These are phyloP conservation scores for Hartigia nigra DNA, from an alignment of 2,888 invertebrate species.

Conservation along the genomic window DNA sequence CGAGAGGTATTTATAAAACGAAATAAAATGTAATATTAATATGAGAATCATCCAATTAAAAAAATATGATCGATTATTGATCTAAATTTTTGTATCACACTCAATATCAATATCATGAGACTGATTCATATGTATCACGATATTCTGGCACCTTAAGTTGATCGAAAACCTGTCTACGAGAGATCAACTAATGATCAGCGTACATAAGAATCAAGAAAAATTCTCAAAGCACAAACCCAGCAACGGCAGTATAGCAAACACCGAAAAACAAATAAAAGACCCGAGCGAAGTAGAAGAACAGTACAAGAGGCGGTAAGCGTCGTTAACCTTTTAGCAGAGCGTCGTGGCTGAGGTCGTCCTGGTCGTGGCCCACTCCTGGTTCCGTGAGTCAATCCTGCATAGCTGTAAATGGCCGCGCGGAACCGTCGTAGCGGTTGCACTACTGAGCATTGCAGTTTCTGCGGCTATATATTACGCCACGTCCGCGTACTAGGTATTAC, in stretches of 20 bases:
- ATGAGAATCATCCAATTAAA: no score
- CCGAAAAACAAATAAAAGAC: not conserved
- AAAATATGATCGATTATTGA: no score
- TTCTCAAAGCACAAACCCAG: not conserved
- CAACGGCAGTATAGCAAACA: not conserved
- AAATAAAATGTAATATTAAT: constrained; percentile 14
- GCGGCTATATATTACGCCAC: constrained; percentile 43
- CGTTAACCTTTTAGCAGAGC: not conserved
- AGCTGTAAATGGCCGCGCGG: not conserved
- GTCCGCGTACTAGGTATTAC: constrained; percentile 39
- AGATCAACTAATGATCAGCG: not conserved
- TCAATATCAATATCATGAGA: no score
- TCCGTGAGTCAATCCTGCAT: not conserved
- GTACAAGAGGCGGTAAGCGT: not conserved
- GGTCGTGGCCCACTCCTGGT: not conserved
- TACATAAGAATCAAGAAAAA: not conserved
- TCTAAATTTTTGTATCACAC: no score
- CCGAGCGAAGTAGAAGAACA: not conserved
- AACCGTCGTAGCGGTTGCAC: constrained; percentile 34
- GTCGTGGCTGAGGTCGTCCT: not conserved
- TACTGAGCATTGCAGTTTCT: constrained; percentile 39
- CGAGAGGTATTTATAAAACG: not conserved
- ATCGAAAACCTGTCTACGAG: no score
- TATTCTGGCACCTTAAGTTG: no score
- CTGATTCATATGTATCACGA: no score